Evolutionary conservation across 2,113 vertebrate genomes (phyloP), one percentile per base, ranked within the genome.

Genomic region (Alces alces): DNA sequence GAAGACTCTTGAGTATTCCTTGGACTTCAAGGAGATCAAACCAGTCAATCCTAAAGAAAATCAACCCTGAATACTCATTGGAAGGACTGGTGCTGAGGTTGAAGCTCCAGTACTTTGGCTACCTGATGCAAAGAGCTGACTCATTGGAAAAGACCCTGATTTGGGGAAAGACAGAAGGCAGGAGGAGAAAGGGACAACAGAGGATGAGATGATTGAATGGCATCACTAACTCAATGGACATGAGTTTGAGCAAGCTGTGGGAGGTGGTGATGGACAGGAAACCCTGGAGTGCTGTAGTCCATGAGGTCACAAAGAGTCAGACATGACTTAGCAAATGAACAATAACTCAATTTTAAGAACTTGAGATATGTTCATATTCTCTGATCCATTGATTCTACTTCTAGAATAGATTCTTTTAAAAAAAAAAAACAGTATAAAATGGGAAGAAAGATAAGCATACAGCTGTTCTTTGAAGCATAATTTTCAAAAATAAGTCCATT

Each of bases 351-450:
- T 86, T 91, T 95, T 70, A 57, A 86, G 45, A 79, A 47, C 33
- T 93, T 96, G 83, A 96, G 93, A 84, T 95, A 86, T 73, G 83
- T 92, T 94, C 9, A 55, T 66, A 89, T 70, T 28, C 33, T 89
- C 92, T 93, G 36, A 95, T 86, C 36, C 86, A 89, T 61, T 66
- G 94, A 89, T 95, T 96, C 33, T 84, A 97, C 19, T 91, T 97
- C 33, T 91, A 21, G 66, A 95, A 70, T 54, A 89, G 50, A 86
- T 84, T 94, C 30, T 76, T 19, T 80, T 19, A 16, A 47, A 3
- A 30, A 1, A 80, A 89, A 45, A 23, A 93, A 95, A 78, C 28
- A 91, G 88, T 80, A 94, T 78, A 91, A 96, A 95, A 91, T 57
- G 5, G 25, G 78, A 76, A 88, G 43, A 95, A 95, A 82, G 36